Base-by-base conservation (phyloP, 2,888 invertebrate species). In the Nemotelus nigrinus region DNA sequence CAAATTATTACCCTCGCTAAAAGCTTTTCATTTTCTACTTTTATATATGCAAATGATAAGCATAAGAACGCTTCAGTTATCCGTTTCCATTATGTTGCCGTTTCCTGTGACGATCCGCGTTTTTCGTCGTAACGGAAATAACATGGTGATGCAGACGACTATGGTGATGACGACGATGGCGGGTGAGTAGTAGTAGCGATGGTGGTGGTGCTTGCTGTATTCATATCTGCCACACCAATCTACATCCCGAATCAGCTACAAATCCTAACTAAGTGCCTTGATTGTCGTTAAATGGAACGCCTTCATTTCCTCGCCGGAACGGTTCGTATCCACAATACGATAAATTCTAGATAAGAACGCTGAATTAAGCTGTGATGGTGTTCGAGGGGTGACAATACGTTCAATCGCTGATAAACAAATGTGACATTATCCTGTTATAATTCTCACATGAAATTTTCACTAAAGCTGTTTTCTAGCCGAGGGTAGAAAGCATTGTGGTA, bases 351-450 rank as follows among this genome's bases (percentile, higher is more conserved):
- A 79, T 79, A 79, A 74, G 79, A 57, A 67, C 45, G 6, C 41
- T 5, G 55, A 43, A 78, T 67, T 74, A 41, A 50, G 41, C 55
- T 48, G 5, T 41, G 55, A 5, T 7, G 10, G 4, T 25, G 43
- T 55, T 39, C 44, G 7, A 48, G 43, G 79, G 75, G 67, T 78
- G 79, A 79, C 79, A 78, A 79, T 79, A 71, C 63, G 67, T 58
- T 76, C 76, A 78, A 79, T 78, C 72, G 76, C 72, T 79, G 79
- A 79, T 79, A 79, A 78, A 78, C 76, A 78, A 79, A 79, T 70
- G 76, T 79, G 64, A 67, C 44, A 57, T 53, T 64, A 39, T 64
- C 63, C 76, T 45, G 76, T 79, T 72, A 78, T 79, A 79, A 79
- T 78, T 78, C 65, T 78, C 76, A 76, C 77, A 68, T 48, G 65